Evolutionary conservation across 2,113 vertebrate species (phyloP), one percentile per base, ranked within the genome.

Genomic region (Glaucomys volans): DNA sequence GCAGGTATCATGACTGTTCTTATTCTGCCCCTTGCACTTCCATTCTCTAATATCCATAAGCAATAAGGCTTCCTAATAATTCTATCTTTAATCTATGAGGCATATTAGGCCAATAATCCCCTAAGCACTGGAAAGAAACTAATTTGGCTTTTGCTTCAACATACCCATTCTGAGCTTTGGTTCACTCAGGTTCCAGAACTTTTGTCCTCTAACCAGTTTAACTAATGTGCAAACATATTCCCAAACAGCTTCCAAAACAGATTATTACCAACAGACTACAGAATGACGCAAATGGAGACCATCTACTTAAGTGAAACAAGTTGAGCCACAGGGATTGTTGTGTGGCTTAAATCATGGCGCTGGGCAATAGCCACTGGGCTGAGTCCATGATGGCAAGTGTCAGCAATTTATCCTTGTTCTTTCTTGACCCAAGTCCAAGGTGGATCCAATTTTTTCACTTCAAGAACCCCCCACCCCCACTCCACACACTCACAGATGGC

Each of bases 271-370:
- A 79, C 96, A 97, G 97, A 62, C 69, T 13, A 35, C 69, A 57
- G 47, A 75, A 79, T 96, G 95, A 97, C 50, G 87, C 95, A 95
- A 59, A 83, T 37, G 40, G 40, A 86, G 91, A 44, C 86, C 91
- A 96, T 83, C 96, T 96, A 91, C 97, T 90, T 82, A 95, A 96
- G 94, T 50, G 83, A 91, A 87, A 71, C 89, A 72, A 91, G 93
- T 30, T n/a, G 37, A 81, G 83, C 57, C 88, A 13, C 76, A 94
- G 18, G 77, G 76, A 69, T 52, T 47, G 6, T 35, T 54, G 67
- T 40, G 32, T 64, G 62, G 81, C 82, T 85, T 50, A 50, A 85
- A 66, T 67, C 44, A 50, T 3, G 24, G 71, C 69, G 35, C 52
- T 4, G 13, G 50, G 77, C 1, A 2, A 17, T 24, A 67, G 47